phyloP scores from a whole-genome alignment of 2,888 invertebrate genomes.

The Dryocosmus kuriphilus region DNA sequence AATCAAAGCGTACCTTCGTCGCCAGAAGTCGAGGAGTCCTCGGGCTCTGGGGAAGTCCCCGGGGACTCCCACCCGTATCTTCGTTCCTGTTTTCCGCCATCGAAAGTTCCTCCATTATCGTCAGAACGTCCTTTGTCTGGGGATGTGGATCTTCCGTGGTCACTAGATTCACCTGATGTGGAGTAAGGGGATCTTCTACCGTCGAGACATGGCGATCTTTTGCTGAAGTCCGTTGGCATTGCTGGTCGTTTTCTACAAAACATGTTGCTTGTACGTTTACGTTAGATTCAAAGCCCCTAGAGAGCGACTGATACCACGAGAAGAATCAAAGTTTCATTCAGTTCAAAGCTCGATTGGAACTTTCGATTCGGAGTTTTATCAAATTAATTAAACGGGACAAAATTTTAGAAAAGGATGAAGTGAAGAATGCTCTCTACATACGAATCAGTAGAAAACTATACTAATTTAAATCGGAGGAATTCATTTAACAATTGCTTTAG shows the following conservation, averaged over 20 bases:
- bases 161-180: slow-evolving; percentile 52
- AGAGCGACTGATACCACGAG: background rate
- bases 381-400: background rate
- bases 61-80: slow-evolving; percentile 57
- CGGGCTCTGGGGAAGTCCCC: slow-evolving; percentile 73
- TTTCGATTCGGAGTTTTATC: background rate
- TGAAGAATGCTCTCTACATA: background rate
- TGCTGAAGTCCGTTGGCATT: slow-evolving; percentile 72
- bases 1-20: slow-evolving; percentile 71
- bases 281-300: background rate
- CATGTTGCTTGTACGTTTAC: background rate
- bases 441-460: too few relatives aligned
- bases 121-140: slow-evolving; percentile 57
- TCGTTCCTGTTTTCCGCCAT: slow-evolving; percentile 49
- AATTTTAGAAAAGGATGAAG: background rate
- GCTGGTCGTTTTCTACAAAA: slow-evolving; percentile 69
- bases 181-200: slow-evolving; percentile 57
- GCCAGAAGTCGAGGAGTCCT: slow-evolving; percentile 75
- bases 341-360: background rate
- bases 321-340: slow-evolving; percentile 19
- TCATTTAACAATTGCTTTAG: too few relatives aligned
- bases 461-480: too few relatives aligned
- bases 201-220: slow-evolving; percentile 66
- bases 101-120: slow-evolving; percentile 57
- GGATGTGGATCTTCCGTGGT: slow-evolving; percentile 59